A percentile compares a stretch with the other conserved stretches of the same genome.
Conservation (phyloP, 2,888 invertebrate species). For the Octonoba sinensis region DNA sequence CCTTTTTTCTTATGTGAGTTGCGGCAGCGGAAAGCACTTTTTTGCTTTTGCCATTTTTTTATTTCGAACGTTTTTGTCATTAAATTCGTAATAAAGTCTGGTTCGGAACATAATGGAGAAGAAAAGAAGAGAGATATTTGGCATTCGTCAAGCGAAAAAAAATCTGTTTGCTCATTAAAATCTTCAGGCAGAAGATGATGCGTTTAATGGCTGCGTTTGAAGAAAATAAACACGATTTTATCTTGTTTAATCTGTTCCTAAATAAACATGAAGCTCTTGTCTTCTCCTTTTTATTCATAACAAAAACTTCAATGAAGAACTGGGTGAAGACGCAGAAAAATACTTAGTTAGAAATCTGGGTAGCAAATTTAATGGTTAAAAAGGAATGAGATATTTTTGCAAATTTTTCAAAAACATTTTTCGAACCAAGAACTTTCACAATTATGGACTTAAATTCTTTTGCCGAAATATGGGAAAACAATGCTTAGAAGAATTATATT, state of each 20-base stretch:
- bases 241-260: slow-evolving; percentile 25
- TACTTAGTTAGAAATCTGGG: neutral
- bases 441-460: no score
- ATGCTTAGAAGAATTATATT: no score
- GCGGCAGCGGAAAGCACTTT: neutral
- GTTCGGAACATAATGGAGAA: slow-evolving; percentile 4
- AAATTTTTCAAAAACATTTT: neutral
- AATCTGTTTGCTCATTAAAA: slow-evolving; percentile 48
- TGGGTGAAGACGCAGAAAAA: slow-evolving; percentile 8
- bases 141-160: neutral
- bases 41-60: neutral
- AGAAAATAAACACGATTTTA: slow-evolving; percentile 55
- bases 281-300: neutral
- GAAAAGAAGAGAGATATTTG: neutral
- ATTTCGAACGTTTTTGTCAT: slow-evolving; percentile 10
- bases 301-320: neutral
- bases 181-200: neutral
- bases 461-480: no score
- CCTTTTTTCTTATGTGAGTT: neutral
- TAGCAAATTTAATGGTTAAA: neutral
- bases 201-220: slow-evolving; percentile 28
- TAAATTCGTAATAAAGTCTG: slow-evolving; percentile 41
- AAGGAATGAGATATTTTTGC: slow-evolving; percentile 1
- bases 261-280: slow-evolving; percentile 22
- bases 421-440: no score